A percentile compares a stretch with the other conserved stretches of the same genome.
These are phyloP conservation scores for Acomys russatus DNA, from an alignment of 2,797 vertebrate genomes.

Conservation along the genomic window DNA sequence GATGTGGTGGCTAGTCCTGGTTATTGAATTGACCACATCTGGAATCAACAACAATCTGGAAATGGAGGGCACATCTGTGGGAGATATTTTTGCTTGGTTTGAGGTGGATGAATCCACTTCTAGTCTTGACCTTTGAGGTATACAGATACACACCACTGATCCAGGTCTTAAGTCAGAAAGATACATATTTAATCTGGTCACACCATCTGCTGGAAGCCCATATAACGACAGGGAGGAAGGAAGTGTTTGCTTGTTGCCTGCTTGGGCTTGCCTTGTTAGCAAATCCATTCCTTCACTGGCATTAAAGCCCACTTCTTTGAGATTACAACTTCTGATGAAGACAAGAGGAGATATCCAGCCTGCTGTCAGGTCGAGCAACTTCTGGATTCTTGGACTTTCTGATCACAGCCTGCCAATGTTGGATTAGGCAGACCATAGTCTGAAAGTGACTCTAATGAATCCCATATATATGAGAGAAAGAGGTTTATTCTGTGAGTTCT, in stretches of 20 bases:
- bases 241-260: neutral
- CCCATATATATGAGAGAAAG: neutral
- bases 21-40: no score
- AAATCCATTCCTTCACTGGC: neutral
- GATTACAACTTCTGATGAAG: neutral
- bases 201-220: neutral
- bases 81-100: no score
- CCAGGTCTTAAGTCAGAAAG: neutral
- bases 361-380: neutral
- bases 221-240: neutral
- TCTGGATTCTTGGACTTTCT: neutral
- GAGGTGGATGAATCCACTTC: no score
- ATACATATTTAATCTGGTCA: neutral
- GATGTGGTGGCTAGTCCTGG: no score
- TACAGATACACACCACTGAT: no score
- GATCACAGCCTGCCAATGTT: neutral
- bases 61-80: no score
- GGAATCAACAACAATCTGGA: no score
- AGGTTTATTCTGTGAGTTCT: neutral
- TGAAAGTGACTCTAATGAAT: neutral
- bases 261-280: neutral
- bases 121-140: no score
- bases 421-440: neutral
- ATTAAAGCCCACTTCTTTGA: neutral
- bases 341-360: neutral